Conservation (phyloP, 2,797 vertebrate species). For the Sternarchorhynchus goeldii region DNA sequence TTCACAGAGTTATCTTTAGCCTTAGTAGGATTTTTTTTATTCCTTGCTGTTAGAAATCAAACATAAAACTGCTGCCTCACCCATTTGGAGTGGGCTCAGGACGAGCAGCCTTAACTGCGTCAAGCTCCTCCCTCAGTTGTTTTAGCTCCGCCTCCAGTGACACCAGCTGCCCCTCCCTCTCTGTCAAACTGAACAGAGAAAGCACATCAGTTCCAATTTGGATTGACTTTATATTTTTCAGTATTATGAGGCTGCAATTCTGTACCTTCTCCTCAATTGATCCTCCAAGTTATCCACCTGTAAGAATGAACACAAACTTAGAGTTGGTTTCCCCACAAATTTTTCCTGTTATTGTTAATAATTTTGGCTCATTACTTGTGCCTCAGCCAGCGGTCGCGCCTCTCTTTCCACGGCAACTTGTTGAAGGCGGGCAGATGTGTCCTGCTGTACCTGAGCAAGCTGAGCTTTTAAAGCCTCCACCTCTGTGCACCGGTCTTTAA, state of each 20-base stretch:
- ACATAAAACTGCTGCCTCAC: neutral
- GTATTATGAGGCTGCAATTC: neutral
- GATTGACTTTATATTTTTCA: neutral
- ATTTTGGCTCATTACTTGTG: slow-evolving; percentile 36
- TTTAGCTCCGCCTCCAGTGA: slow-evolving; percentile 74
- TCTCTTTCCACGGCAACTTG: slow-evolving; percentile 69
- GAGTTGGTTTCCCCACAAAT: neutral
- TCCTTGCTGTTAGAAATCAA: too few species aligned
- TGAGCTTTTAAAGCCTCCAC: slow-evolving; percentile 71
- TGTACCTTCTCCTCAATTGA: slow-evolving; percentile 75
- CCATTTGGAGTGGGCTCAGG: slow-evolving; percentile 30
- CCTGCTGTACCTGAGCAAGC: slow-evolving; percentile 64
- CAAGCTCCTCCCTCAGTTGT: slow-evolving; percentile 66
- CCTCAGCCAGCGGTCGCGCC: slow-evolving; percentile 57
- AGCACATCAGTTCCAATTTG: neutral
- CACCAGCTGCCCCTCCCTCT: slow-evolving; percentile 71
- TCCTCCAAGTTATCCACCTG: slow-evolving; percentile 68
- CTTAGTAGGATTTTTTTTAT: too few species aligned
- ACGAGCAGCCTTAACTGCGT: slow-evolving; percentile 28
- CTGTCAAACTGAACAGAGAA: slow-evolving; percentile 71
- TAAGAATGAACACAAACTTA: slow-evolving; percentile 61
- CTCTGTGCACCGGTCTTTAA: slow-evolving; percentile 76
- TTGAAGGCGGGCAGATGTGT: slow-evolving; percentile 21
- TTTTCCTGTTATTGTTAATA: neutral
- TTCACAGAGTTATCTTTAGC: too few species aligned